Conservation (phyloP, 2,113 vertebrate genomes). For the Stomatorhinus ivindoensis region DNA sequence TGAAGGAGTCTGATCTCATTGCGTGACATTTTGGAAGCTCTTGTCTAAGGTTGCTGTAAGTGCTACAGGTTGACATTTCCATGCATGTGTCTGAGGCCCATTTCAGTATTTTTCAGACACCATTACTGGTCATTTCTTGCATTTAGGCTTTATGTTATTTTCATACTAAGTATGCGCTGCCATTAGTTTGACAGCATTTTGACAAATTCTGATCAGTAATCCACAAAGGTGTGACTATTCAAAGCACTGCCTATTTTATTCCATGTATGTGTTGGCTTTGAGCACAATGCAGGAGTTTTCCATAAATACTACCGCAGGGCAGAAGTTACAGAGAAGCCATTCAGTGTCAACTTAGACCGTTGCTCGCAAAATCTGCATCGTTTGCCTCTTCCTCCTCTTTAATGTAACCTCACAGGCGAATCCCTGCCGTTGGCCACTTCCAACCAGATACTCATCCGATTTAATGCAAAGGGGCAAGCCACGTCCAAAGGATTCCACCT, state of each 20-base stretch:
- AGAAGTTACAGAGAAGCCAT: neutral
- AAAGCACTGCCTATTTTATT: neutral
- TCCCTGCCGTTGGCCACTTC: conserved; percentile 87
- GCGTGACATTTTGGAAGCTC: neutral
- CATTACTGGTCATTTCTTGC: neutral
- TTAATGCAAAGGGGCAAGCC: conserved; percentile 84
- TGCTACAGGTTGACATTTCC: neutral
- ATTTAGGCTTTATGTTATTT: neutral
- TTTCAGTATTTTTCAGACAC: neutral
- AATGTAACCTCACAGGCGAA: conserved; percentile 67
- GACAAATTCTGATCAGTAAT: neutral
- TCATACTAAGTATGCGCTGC: no score
- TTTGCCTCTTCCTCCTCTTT: neutral
- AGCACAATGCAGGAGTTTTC: no score
- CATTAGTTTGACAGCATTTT: neutral
- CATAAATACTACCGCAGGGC: neutral
- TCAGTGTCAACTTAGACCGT: neutral
- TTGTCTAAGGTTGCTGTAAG: neutral
- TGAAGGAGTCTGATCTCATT: neutral
- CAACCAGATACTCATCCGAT: conserved; percentile 93
- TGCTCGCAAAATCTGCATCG: neutral
- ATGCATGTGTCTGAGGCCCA: neutral
- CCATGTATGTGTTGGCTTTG: neutral
- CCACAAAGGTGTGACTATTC: neutral
- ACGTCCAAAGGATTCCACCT: conserved; percentile 94